These are phyloP conservation scores for Papilio machaon DNA, from an alignment of 1,140 invertebrate genomes.

Conservation along the genomic window DNA sequence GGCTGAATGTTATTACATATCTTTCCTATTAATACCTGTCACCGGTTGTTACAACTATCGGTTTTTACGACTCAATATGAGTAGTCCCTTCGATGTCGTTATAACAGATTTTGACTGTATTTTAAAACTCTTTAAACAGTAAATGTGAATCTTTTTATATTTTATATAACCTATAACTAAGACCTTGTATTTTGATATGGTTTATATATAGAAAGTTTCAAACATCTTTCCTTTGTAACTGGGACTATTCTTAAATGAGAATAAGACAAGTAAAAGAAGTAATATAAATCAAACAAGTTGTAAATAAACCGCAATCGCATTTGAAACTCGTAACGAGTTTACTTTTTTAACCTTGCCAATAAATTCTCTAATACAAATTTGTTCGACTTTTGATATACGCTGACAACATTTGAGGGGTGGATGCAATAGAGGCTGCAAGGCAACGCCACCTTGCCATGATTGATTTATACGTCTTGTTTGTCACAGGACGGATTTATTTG, in stretches of 20 bases:
- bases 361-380: slow-evolving; percentile 80
- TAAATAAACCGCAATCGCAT: slow-evolving; percentile 68
- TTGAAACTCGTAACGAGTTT: slow-evolving; percentile 77
- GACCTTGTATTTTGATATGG: not conserved
- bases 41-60: too few species aligned
- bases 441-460: slow-evolving; percentile 78
- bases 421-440: slow-evolving; percentile 74
- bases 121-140: not conserved
- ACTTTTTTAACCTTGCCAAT: slow-evolving; percentile 70
- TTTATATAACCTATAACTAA: too few species aligned
- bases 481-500: slow-evolving; percentile 82
- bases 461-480: slow-evolving; percentile 83
- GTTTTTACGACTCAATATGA: too few species aligned
- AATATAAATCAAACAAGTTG: slow-evolving; percentile 71
- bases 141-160: too few species aligned
- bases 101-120: too few species aligned
- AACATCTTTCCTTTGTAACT: not conserved
- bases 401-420: slow-evolving; percentile 60
- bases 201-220: not conserved
- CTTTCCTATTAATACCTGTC: too few species aligned
- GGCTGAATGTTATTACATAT: too few species aligned
- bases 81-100: too few species aligned
- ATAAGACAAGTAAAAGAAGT: slow-evolving; percentile 39
- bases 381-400: slow-evolving; percentile 73
- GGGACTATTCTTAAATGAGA: not conserved